Base-by-base conservation (phyloP, 2,888 invertebrate genomes). In the Phrixothrix hirtus region DNA sequence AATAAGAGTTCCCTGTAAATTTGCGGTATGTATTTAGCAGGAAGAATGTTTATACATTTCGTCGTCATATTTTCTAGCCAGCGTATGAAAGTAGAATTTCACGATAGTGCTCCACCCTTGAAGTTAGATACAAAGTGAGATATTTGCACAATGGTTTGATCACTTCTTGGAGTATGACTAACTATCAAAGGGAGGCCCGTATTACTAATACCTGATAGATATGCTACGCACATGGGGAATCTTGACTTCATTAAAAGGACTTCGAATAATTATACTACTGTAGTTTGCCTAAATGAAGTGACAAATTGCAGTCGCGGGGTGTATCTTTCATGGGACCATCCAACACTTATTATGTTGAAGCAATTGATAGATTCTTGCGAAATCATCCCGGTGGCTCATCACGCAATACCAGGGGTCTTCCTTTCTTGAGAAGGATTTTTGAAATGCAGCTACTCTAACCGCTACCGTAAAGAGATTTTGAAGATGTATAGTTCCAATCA, bases 261-360 rank as follows among this genome's bases (percentile, higher is more conserved):
- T n/a, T n/a, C n/a, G 25, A 60, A 26, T 5, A 52, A 60, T 26
- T 47, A 51, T 3, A 62, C 63, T 9, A 14, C 54, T 12, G 39
- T 62, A 7, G 21, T 67, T 5, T 66, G 65, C 34, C 54, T 70
- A 11, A 58, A 31, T 57, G 55, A 43, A 62, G 55, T 4, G 56
- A 62, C 16, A 13, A 11, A 60, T 46, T 66, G 59, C 62, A 71
- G 61, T 56, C 70, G 54, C 50, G 62, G 9, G 62, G 63, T 31
- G 62, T 64, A 4, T 50, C 51, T 4, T 60, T n/a, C n/a, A n/a
- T n/a, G n/a, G n/a, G n/a, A n/a, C n/a, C n/a, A n/a, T n/a, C n/a
- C n/a, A n/a, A n/a, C n/a, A n/a, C n/a, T n/a, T n/a, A n/a, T n/a
- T n/a, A n/a, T n/a, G n/a, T n/a, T n/a, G n/a, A n/a, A n/a, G 61